A percentile compares a stretch with the other conserved stretches of the same genome.
These are phyloP conservation scores for Cartodere bifasciata DNA, from an alignment of 2,888 invertebrate species.

Conservation along the genomic window DNA sequence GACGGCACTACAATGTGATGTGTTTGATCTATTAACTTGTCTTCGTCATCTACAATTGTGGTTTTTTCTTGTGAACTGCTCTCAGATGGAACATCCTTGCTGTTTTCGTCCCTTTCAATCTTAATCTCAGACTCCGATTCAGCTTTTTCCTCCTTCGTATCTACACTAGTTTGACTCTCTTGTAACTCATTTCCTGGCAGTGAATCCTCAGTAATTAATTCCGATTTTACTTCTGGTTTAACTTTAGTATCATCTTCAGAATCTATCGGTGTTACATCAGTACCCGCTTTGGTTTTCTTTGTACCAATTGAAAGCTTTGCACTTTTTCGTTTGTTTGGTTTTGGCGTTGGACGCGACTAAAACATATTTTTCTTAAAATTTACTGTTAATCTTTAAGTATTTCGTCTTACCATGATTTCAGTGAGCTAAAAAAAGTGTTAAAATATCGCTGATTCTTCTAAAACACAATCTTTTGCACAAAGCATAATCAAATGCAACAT, in stretches of 20 bases:
- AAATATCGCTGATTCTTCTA: no score
- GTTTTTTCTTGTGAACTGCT: no score
- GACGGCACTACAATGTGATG: slow-evolving; percentile 93
- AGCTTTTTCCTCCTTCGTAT: slow-evolving; percentile 1
- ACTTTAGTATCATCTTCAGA: neutral
- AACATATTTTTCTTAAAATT: no score
- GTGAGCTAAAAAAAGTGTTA: no score
- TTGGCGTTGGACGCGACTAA: slow-evolving; percentile 6
- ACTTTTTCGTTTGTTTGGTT: slow-evolving; percentile 6
- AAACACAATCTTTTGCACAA: no score
- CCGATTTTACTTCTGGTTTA: slow-evolving; percentile 1
- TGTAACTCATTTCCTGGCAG: slow-evolving; percentile 1
- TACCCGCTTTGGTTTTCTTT: slow-evolving; percentile 6
- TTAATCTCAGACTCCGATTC: slow-evolving; percentile 2
- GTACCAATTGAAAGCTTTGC: neutral
- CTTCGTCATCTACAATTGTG: slow-evolving; percentile 52
- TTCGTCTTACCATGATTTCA: no score
- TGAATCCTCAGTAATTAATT: neutral
- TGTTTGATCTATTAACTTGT: slow-evolving; percentile 89
- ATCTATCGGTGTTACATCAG: slow-evolving; percentile 7
- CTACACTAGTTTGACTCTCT: slow-evolving; percentile 3
- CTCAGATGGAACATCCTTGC: neutral
- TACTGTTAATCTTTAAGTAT: no score
- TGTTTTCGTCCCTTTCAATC: neutral
- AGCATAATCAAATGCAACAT: no score